These are phyloP conservation scores for Blera fallax DNA, from an alignment of 2,888 invertebrate genomes.

Conservation along the genomic window DNA sequence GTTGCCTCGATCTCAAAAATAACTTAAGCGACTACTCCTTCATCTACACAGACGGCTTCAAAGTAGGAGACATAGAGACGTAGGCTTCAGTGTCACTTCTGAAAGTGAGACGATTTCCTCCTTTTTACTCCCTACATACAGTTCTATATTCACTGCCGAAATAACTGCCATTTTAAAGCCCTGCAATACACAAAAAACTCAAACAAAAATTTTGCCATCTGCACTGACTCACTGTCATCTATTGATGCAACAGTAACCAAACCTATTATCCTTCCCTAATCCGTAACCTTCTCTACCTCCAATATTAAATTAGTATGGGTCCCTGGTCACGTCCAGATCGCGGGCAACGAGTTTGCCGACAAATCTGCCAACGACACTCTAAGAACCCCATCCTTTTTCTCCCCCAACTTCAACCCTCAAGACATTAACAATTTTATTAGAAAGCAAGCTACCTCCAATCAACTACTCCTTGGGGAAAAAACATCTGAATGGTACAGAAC, in stretches of 20 bases:
- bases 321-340: neutral
- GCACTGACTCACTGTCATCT: neutral
- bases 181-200: neutral
- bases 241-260: neutral
- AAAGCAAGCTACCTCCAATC: neutral
- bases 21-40: neutral
- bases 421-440: neutral
- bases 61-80: neutral
- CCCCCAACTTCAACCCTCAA: neutral
- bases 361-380: neutral
- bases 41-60: neutral
- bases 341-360: neutral
- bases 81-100: neutral
- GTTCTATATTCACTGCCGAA: neutral
- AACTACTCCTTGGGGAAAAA: neutral
- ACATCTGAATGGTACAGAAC: neutral
- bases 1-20: neutral
- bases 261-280: neutral
- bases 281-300: neutral
- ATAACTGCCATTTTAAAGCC: neutral
- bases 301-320: neutral
- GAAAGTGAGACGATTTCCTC: neutral
- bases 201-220: neutral
- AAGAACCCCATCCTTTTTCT: neutral
- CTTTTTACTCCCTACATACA: neutral